Conservation (phyloP, 2,888 invertebrate genomes). For the Hemaris fuciformis region DNA sequence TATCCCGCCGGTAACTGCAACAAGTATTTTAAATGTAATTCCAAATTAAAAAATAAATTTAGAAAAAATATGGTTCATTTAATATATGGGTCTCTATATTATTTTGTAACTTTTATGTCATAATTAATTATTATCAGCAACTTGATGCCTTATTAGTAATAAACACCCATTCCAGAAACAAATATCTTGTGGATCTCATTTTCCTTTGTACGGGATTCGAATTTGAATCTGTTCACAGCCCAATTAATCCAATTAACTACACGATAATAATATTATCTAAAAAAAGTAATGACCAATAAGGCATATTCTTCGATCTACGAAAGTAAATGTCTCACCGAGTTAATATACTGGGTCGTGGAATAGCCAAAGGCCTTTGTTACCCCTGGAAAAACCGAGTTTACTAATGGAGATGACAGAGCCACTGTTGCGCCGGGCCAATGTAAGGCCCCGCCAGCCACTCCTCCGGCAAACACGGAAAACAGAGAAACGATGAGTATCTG, state of each 20-base stretch:
- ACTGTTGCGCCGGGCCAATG: constrained; percentile 48
- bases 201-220: no score
- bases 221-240: no score
- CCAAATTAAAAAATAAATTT: not conserved
- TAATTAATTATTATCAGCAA: no score
- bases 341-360: constrained; percentile 66
- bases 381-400: constrained; percentile 51
- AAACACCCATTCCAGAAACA: no score
- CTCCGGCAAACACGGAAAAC: constrained; percentile 43
- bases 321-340: constrained; percentile 46
- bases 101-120: no score
- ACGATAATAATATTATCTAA: not conserved
- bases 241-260: no score
- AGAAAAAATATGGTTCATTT: no score
- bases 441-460: constrained; percentile 39
- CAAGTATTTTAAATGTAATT: constrained; percentile 16
- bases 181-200: no score
- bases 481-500: constrained; percentile 50
- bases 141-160: no score
- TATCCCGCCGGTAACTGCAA: constrained; percentile 58
- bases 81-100: no score
- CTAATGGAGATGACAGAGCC: constrained; percentile 31
- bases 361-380: constrained; percentile 59
- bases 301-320: not conserved
- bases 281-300: not conserved